Evolutionary conservation across 1,140 invertebrate species (phyloP), one percentile per base, ranked within the genome.

Genomic region (Eupeodes corollae): DNA sequence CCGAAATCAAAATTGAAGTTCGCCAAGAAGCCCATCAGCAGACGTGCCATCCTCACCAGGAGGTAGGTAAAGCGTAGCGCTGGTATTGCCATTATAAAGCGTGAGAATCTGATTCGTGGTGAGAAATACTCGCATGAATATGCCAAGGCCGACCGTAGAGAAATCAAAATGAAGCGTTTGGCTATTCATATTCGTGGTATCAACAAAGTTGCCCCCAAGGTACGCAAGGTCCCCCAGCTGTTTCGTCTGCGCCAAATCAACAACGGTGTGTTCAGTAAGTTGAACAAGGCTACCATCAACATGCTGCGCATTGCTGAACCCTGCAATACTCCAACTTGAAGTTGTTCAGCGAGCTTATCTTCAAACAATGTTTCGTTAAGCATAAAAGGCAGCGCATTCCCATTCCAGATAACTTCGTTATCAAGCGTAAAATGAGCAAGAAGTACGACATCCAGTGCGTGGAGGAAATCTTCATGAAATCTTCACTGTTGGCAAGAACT

Each of bases 401-500:
- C 2, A 86, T 99, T 56, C 91, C 88, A 14, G 91, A 91, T 62
- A 99, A 99, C 73, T 77, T 82, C 41, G 83, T 98, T 48, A 85
- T 99, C 69, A 95, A 99, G 71, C 58, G 65, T 40, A 80, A 87
- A 53, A 78, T 81, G 58, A 79, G 98, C 41, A 85, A 91, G 80
- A 78, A 81, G 69, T 76, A 74, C 51, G 69, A 76, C 56, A 87
- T 99, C 58, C 97, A 99, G 69, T 99, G 97, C 76, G 82, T 93
- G 44, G 97, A 99, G 75, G 97, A 99, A 76, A 81, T 99, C 90
- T 99, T 48, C 95, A 99, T 66, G 94, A 99, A 78, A 83, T 98
- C 60, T 88, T 84, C 72, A 96, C 90, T 14, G 89, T 92, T 64
- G 93, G 93, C 33, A 70, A 77, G 8, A 84, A 89, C 59, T 98